A percentile compares a stretch with the other conserved stretches of the same genome.
Conservation (phyloP, 2,888 invertebrate genomes). For the Heliconius erato region DNA sequence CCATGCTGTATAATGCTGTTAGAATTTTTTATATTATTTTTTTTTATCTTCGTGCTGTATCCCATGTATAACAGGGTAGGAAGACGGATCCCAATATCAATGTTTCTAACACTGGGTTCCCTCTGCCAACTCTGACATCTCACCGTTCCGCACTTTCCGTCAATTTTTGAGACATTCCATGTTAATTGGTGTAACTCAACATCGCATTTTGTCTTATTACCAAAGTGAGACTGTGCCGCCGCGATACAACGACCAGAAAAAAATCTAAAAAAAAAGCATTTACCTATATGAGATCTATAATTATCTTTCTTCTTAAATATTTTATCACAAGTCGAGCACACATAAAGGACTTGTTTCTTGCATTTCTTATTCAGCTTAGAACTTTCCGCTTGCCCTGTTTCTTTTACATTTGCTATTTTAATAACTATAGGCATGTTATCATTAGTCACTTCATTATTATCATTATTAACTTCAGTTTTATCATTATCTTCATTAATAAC, state of each 20-base stretch:
- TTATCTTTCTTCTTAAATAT: constrained; percentile 77
- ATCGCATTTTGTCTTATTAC: not conserved
- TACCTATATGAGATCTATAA: constrained; percentile 78
- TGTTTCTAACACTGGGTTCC: too few species aligned
- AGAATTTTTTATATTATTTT: too few species aligned
- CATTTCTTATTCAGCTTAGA: constrained; percentile 46
- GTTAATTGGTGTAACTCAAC: not conserved
- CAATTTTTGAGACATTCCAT: too few species aligned
- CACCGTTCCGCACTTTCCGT: too few species aligned
- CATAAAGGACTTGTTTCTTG: constrained; percentile 63
- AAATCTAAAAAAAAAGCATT: constrained; percentile 46
- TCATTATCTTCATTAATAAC: constrained; percentile 55
- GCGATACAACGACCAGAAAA: not conserved
- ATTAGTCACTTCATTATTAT: constrained; percentile 54
- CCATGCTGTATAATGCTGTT: too few species aligned
- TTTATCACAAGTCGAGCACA: constrained; percentile 74
- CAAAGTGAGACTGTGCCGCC: too few species aligned
- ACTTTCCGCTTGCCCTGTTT: not conserved
- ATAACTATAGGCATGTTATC: constrained; percentile 48
- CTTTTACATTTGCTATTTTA: constrained; percentile 41
- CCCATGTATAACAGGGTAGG: too few species aligned
- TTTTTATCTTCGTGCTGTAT: too few species aligned
- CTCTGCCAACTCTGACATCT: too few species aligned
- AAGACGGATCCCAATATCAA: too few species aligned
- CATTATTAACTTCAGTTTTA: constrained; percentile 39